Base-by-base conservation (phyloP, 2,888 invertebrate species). In the Chalcosyrphus nemorum region DNA sequence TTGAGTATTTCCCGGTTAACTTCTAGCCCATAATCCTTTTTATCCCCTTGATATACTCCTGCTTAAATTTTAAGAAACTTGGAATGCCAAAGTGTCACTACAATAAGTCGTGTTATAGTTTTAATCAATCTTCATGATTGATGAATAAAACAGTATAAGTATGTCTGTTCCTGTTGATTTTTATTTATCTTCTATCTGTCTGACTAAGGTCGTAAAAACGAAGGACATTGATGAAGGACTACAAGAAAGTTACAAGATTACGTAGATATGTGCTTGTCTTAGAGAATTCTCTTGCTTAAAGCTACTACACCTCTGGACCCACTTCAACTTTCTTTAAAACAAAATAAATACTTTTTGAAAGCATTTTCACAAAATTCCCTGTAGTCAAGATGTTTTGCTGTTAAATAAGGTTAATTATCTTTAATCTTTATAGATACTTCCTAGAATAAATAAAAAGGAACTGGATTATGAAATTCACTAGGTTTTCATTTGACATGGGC, bases 61-160 rank as follows among this genome's bases (percentile, higher is more conserved):
- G 32, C n/a, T n/a, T n/a, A n/a, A 15, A 32, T 50, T 24, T 50
- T 13, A 50, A 24, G n/a, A 21, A 38, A 13, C 19, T 29, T 47
- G 11, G 32, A 21, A 47, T 32, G 13, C 11, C 19, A 29, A 65
- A 57, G 15, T 66, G 29, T 32, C 59, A 32, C 13, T 24, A 21
- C 47, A 66, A 75, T 52, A 9, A 27, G 61, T 29, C 17, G 29
- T 29, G 27, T 29, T 72, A 61, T 41, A 61, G 21, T 43, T 74
- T 56, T 29, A 65, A 65, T 56, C 45, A 74, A 74, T 65, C 56
- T 65, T 74, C 47, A 54, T 45, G 72, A 72, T 61, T 70, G 43
- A 70, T 77, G 32, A 77, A 61, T 54, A 43, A 72, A 41, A n/a
- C 3, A 13, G 0, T 24, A 29, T n/a, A 52, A 61, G 38, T 71